These are phyloP conservation scores for Anarrhichthys ocellatus DNA, from an alignment of 2,113 vertebrate species.

Conservation along the genomic window DNA sequence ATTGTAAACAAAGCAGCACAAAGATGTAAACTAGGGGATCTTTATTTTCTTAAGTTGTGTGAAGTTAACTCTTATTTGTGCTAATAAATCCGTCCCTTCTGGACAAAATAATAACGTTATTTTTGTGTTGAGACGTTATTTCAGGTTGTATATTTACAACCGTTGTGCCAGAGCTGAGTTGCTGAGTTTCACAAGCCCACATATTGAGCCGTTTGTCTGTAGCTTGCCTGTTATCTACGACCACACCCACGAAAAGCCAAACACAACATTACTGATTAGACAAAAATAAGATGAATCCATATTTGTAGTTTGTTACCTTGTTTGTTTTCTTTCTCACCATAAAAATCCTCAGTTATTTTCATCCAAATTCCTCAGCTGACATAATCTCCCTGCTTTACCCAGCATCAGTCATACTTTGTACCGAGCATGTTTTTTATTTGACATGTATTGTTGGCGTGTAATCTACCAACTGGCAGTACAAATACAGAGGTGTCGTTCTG, in stretches of 20 bases:
- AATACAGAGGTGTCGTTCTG: not conserved
- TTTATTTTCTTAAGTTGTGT: not conserved
- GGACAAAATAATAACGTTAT: not conserved
- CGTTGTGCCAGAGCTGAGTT: not conserved
- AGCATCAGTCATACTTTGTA: not conserved
- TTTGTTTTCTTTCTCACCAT: not conserved
- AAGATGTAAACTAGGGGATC: not conserved
- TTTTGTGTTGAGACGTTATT: not conserved
- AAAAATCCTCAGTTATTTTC: not conserved
- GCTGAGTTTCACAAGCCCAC: conserved; percentile 17
- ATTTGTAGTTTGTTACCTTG: not conserved
- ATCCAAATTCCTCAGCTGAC: not conserved
- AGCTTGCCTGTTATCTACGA: conserved; percentile 29
- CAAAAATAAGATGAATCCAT: not conserved
- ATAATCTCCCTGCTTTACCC: not conserved
- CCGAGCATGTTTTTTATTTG: conserved; percentile 22
- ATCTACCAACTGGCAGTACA: not conserved
- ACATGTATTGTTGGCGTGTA: not conserved
- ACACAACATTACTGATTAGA: conserved; percentile 4
- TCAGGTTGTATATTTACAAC: not conserved
- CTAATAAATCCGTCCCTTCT: not conserved
- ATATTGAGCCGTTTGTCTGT: conserved; percentile 17
- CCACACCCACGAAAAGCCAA: conserved; percentile 55
- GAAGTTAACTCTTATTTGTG: not conserved
- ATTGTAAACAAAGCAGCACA: not conserved